Base-by-base conservation (phyloP, 2,113 vertebrate species). In the Urocolius indicus region DNA sequence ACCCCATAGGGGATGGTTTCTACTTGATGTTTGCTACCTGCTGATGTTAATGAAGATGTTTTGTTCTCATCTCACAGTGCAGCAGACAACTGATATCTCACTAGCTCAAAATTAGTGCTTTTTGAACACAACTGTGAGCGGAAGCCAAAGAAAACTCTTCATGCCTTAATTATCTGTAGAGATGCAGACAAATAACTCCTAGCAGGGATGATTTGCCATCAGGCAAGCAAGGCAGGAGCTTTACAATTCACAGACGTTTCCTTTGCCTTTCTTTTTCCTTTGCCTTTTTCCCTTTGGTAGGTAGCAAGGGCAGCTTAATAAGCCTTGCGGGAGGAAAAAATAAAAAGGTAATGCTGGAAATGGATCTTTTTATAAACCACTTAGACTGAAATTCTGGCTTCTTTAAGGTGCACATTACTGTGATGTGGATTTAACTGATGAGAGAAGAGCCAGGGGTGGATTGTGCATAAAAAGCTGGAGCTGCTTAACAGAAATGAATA, bases 141-240 rank as follows among this genome's bases (percentile, higher is more conserved):
- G 67, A 75, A 94, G 68, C 66, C 32, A 79, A 84, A 79, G 89
- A 73, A 96, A 95, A 54, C 57, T 67, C 46, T 87, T 87, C 8
- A 18, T 36, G 17, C 20, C 29, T 30, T 72, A 22, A 80, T 66
- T 78, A 75, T 59, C 63, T 78, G 32, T 68, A 46, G 51, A 89
- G 78, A 65, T 72, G 43, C 51, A 86, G 75, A 68, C 61, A 89
- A 81, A 48, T 51, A 63, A 46, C 58, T 84, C 51, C 67, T 71
- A 59, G 75, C 79, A 79, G 48, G 55, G n/a, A 59, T 73, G 55
- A 41, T 86, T 62, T 89, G 52, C 66, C 48, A 66, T 66, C 63
- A 83, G 69, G 29, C 34, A 81, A 61, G 38, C 7, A 61, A 73
- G 75, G 38, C 18, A 45, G 62, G 8, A 88, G 36, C 34, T 88